phyloP scores from a whole-genome alignment of 2,797 vertebrate genomes.

The Phalanger gymnotis region DNA sequence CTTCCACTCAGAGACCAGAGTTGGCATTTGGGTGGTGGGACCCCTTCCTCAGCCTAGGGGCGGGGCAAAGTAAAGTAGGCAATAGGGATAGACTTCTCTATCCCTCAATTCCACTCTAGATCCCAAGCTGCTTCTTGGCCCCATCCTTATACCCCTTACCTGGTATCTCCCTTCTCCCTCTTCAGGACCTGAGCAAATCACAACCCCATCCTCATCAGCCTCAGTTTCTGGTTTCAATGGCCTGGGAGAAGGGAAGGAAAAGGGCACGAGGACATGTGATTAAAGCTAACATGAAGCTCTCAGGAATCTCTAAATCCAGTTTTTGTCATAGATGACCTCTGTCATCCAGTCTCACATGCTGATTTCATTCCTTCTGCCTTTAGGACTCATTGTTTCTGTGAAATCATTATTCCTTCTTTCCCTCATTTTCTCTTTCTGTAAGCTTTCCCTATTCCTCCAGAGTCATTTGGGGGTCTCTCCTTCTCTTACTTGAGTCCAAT shows the following conservation, averaged over 20 bases:
- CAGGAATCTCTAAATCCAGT: background rate
- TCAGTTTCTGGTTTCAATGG: conserved; percentile 74
- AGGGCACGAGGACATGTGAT: background rate
- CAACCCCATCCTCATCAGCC: conserved; percentile 70
- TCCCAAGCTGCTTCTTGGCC: background rate
- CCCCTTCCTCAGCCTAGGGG: conserved; percentile 65
- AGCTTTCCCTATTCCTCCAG: background rate
- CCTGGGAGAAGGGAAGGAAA: conserved; percentile 56
- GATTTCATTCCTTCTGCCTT: background rate
- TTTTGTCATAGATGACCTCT: background rate
- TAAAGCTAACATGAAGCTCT: background rate
- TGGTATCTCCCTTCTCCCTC: conserved; percentile 67
- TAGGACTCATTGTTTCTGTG: background rate
- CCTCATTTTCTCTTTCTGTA: background rate
- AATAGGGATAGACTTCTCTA: background rate
- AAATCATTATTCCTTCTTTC: background rate
- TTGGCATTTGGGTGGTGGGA: conserved; percentile 53
- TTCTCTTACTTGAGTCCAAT: conserved; percentile 90
- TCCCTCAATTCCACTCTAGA: background rate
- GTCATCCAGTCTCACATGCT: background rate
- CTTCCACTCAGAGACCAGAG: conserved; percentile 62
- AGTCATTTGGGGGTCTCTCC: background rate
- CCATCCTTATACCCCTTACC: background rate
- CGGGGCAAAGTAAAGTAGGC: conserved; percentile 1
- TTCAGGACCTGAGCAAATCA: conserved; percentile 67